Evolutionary conservation across 2,888 invertebrate species (phyloP), one percentile per base, ranked within the genome.

Genomic region (Ormyrus labotus): DNA sequence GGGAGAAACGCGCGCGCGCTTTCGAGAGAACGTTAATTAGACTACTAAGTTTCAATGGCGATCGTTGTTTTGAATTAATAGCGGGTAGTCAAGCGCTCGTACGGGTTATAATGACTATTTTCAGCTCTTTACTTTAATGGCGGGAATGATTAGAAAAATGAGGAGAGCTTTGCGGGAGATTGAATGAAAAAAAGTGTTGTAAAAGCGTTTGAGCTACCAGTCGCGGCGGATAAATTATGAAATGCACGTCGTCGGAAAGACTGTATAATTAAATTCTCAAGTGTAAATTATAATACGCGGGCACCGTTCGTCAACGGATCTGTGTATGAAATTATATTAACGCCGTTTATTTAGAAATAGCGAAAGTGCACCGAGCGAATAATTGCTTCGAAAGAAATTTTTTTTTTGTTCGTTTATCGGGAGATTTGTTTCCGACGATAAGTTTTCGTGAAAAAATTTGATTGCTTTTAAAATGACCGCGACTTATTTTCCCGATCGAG

Each of bases 201-300:
- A 34, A 34, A 34, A 34, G 34, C 34, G 34, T 34, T 34, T 34
- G 2, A 45, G 45, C 71, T 61, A 69, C 63, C 8, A n/a, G 47
- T 48, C 11, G 13, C 34, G 60, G 53, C 45, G 34, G 34, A 57
- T 60, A 58, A 80, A 70, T 75, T 70, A 63, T 57, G 53, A 51
- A 57, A 53, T 11, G 48, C 47, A 47, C 64, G 58, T 61, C 69
- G 51, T 61, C 64, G 53, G 57, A 78, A 64, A 65, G 63, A 73
- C 51, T 65, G 34, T 34, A 47, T 74, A 53, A 71, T 80, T 75
- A 80, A 58, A 75, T 6, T 11, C n/a, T 5, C 65, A 65, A 70
- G 53, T 75, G 80, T 65, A 75, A 80, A 80, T 75, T 74, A 70
- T 65, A 80, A 65, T 73, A 70, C 64, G 58, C 64, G 19, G 5